Evolutionary conservation across 2,888 invertebrate genomes (phyloP).

Genomic region (Phengaris alcon): DNA sequence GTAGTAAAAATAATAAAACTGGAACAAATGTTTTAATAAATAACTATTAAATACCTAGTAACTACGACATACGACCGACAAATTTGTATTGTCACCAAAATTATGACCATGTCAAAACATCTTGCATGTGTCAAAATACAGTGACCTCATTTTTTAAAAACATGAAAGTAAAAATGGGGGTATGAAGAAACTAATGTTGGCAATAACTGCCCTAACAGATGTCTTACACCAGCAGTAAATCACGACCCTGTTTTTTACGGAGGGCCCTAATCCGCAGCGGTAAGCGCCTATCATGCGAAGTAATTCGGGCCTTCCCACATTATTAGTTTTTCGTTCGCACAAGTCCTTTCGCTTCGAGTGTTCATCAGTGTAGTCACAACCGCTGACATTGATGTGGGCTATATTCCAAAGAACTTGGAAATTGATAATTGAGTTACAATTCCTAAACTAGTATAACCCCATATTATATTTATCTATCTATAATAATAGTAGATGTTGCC

Average conservation of each 20-base stretch:
- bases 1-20: too few species aligned
- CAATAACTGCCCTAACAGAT: conserved; percentile 45
- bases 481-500: too few species aligned
- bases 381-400: too few species aligned
- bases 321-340: conserved; percentile 47
- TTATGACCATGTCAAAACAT: not conserved
- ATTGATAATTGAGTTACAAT: too few species aligned
- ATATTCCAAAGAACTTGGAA: too few species aligned
- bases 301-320: conserved; percentile 68
- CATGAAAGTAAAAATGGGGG: conserved; percentile 30
- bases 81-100: not conserved
- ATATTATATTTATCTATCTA: too few species aligned
- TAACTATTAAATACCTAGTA: too few species aligned
- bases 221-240: conserved; percentile 52
- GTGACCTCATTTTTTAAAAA: conserved; percentile 23
- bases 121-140: not conserved
- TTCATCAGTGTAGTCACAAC: not conserved
- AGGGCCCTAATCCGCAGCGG: conserved; percentile 65
- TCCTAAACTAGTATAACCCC: too few species aligned
- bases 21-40: too few species aligned
- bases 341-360: conserved; percentile 14
- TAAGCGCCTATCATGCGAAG: conserved; percentile 70
- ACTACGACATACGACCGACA: too few species aligned
- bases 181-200: conserved; percentile 35
- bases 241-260: conserved; percentile 72